Percentiles rank a stretch among this genome's conserved stretches.
Conservation (phyloP, 53 echinoderm and acorn worm genomes). For the Echinarachnius parma region DNA sequence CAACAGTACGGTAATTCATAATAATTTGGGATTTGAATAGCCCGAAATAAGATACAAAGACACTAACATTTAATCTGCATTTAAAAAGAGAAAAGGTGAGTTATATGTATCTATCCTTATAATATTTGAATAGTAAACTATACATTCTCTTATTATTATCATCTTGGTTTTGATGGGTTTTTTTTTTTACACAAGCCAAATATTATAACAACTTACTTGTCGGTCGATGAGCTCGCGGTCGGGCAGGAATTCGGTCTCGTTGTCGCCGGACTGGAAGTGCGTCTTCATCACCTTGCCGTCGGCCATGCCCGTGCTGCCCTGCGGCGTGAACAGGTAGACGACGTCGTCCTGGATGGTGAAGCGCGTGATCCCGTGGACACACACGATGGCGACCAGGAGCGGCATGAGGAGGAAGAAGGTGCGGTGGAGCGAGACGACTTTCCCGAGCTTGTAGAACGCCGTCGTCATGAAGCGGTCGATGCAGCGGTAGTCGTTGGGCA, state of each 20-base stretch:
- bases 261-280: constrained; percentile 8
- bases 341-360: constrained; percentile 30
- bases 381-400: constrained; percentile 28
- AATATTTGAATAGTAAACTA: too few species aligned
- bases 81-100: too few species aligned
- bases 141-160: too few species aligned
- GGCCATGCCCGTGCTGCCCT: constrained; percentile 19
- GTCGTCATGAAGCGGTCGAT: constrained; percentile 30
- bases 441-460: constrained; percentile 27
- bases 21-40: too few species aligned
- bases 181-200: too few species aligned
- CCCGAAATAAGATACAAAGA: too few species aligned
- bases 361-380: constrained; percentile 16
- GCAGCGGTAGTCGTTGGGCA: constrained; percentile 28
- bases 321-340: constrained; percentile 35
- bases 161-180: too few species aligned
- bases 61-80: too few species aligned
- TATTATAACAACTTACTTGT: constrained; percentile 27
- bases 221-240: constrained; percentile 35
- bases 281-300: constrained; percentile 20
- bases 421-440: constrained; percentile 35
- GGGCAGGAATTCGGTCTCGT: constrained; percentile 34
- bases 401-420: constrained; percentile 32
- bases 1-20: too few species aligned
- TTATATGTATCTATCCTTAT: too few species aligned